Evolutionary conservation across 1,140 invertebrate genomes (phyloP).

Genomic region (Cherax destructor): DNA sequence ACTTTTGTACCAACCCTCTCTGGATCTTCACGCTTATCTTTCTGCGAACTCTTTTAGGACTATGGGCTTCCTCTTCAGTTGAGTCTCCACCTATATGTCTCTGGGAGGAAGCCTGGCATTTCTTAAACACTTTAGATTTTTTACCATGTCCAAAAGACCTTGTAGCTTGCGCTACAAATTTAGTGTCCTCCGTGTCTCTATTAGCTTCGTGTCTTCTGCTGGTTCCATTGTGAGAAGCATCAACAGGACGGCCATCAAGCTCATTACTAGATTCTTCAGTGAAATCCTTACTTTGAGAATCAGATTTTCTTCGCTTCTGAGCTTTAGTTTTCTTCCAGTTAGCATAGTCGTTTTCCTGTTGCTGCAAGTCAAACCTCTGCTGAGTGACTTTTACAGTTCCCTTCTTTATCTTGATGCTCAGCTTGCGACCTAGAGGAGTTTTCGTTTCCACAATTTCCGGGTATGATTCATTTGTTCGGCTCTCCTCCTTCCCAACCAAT

Average conservation of each 20-base stretch:
- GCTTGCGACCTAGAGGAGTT: slow-evolving; percentile 43
- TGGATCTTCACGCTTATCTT: slow-evolving; percentile 45
- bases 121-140: neutral
- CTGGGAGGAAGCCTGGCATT: neutral
- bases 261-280: neutral
- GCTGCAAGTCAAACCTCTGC: neutral
- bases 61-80: neutral
- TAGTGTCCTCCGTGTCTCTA: neutral
- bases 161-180: neutral
- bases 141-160: neutral
- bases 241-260: neutral
- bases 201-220: neutral
- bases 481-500: neutral
- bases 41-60: slow-evolving; percentile 7
- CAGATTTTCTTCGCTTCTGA: neutral
- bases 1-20: slow-evolving; percentile 40
- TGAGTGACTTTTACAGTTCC: slow-evolving; percentile 35
- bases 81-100: slow-evolving; percentile 1
- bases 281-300: neutral
- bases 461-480: neutral
- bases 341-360: slow-evolving; percentile 19
- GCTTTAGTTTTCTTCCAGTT: slow-evolving; percentile 36
- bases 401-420: slow-evolving; percentile 44
- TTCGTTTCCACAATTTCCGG: neutral
- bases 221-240: neutral